Evolutionary conservation across 2,113 vertebrate genomes (phyloP).

Genomic region (Astur gentilis): DNA sequence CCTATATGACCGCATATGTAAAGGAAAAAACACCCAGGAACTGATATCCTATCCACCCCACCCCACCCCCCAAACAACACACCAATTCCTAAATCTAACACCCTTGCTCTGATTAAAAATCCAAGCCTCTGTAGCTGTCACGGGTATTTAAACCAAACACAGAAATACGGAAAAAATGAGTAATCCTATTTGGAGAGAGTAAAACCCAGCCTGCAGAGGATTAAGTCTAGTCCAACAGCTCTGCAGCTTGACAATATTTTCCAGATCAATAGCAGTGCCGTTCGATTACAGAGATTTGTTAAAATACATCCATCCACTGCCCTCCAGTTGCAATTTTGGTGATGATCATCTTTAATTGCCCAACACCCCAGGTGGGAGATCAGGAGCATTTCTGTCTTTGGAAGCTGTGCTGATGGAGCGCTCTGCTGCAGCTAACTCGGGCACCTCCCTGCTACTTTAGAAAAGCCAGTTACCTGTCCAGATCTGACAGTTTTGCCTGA

Average conservation of each 20-base stretch:
- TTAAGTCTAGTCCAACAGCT: constrained; percentile 19
- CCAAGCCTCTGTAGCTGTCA: constrained; percentile 28
- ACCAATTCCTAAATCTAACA: constrained; percentile 4
- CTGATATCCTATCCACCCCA: background rate
- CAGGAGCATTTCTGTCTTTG: background rate
- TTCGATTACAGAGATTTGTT: background rate
- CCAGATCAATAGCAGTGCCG: background rate
- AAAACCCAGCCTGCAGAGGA: constrained; percentile 47
- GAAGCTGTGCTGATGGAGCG: background rate
- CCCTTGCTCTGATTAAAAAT: constrained; percentile 17
- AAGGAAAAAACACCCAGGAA: background rate
- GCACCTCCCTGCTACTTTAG: background rate
- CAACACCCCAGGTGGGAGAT: background rate
- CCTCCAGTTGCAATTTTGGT: background rate
- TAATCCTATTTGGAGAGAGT: constrained; percentile 41
- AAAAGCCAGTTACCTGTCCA: background rate
- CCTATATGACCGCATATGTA: background rate
- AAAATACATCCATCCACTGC: background rate
- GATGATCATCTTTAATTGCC: background rate
- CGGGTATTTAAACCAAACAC: constrained; percentile 34
- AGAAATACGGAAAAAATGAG: constrained; percentile 56
- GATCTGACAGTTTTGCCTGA: background rate
- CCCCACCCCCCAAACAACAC: background rate
- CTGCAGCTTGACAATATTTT: constrained; percentile 12
- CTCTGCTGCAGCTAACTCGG: background rate